Conservation (phyloP, 2,113 vertebrate genomes). For the Mionectes macconnelli region DNA sequence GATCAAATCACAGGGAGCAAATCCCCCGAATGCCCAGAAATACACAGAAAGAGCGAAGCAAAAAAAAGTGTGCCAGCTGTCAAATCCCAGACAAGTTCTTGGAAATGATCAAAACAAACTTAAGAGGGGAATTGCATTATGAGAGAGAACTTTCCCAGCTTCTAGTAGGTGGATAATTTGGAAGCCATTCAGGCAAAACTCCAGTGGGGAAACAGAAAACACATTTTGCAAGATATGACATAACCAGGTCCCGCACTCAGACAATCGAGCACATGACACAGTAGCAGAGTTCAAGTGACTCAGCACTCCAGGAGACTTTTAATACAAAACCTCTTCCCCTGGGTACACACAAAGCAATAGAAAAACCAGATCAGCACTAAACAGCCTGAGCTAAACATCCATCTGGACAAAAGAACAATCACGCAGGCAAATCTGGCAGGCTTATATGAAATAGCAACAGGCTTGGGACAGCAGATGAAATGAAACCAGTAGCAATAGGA, state of each 20-base stretch:
- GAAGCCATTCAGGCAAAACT: conserved; percentile 37
- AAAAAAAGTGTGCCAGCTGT: background rate
- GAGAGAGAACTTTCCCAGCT: conserved; percentile 37
- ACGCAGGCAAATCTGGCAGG: conserved; percentile 44
- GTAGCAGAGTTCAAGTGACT: conserved; percentile 60
- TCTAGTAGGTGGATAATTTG: conserved; percentile 46
- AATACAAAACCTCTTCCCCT: conserved; percentile 38
- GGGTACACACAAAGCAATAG: conserved; percentile 47
- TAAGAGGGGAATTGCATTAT: background rate
- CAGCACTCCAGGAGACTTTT: conserved; percentile 60
- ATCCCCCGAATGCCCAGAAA: background rate
- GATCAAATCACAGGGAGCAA: background rate
- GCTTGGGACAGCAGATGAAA: background rate
- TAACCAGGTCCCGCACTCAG: background rate
- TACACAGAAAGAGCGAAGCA: background rate
- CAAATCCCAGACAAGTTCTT: background rate
- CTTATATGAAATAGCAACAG: conserved; percentile 21
- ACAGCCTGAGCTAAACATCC: conserved; percentile 48
- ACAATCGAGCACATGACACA: conserved; percentile 39
- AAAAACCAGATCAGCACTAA: conserved; percentile 63
- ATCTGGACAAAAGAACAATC: conserved; percentile 60
- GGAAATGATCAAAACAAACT: conserved; percentile 22
- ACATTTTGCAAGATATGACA: conserved; percentile 51
- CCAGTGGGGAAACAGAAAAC: conserved; percentile 38
- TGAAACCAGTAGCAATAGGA: conserved; percentile 1